Evolutionary conservation across 1,140 invertebrate genomes (phyloP), one percentile per base, ranked within the genome.

Genomic region (Ganaspis sp.): DNA sequence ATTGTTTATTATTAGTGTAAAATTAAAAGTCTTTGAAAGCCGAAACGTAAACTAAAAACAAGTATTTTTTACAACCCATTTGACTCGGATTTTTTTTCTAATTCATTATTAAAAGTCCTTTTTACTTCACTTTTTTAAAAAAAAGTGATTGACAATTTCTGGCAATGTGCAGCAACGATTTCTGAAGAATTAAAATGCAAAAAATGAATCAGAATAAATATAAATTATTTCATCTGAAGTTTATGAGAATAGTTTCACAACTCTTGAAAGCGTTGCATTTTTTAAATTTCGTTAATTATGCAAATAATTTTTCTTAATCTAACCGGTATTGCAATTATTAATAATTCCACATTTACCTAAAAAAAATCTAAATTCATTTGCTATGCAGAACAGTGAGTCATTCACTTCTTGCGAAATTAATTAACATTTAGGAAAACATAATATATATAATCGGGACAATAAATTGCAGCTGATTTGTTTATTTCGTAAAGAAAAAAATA

Each of bases 211-310:
- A n/a, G n/a, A n/a, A n/a, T n/a, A n/a, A n/a, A n/a, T n/a, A n/a
- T n/a, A n/a, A n/a, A n/a, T n/a, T 4, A 64, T 64, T 64, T 64
- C 4, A 26, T 37, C 26, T 37, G 0, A 49, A 19, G 19, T 17
- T 17, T 49, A 17, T 17, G 4, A 42, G 26, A 74, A 69, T 40
- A 64, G 70, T 70, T 70, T 12, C 17, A 23, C 12, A 69, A 42
- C 70, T 21, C 34, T 72, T 42, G 12, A 45, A 45, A 69, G 19
- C 70, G 29, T 64, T 70, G 0, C 2, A 64, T 64, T 73, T 74
- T 53, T 40, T 40, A 8, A 15, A 45, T 74, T 34, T 71, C 23
- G 23, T 34, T 29, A 34, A 34, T 29, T 64, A 64, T n/a, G 26
- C 12, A 34, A 26, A 64, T n/a, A n/a, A n/a, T n/a, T 64, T 26